Conservation (phyloP, 2,113 vertebrate genomes). For the Acrocephalus kingi region DNA sequence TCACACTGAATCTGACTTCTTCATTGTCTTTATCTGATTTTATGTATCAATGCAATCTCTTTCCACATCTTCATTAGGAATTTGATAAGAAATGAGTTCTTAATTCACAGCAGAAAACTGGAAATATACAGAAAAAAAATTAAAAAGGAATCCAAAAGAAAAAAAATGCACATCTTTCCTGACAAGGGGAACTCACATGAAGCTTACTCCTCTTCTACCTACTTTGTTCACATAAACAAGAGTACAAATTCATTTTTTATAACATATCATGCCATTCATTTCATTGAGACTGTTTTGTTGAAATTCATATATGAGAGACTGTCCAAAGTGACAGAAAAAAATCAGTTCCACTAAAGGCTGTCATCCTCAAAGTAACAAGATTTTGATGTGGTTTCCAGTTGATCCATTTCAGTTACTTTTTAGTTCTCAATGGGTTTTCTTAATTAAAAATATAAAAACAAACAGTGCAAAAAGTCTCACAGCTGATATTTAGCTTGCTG, state of each 20-base stretch:
- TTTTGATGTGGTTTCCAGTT: not conserved
- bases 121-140: not conserved
- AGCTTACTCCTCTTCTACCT: not conserved
- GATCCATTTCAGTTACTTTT: not conserved
- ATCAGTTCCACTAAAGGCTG: not conserved
- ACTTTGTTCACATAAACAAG: constrained; percentile 32
- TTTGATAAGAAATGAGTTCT: not conserved
- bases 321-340: not conserved
- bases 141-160: not conserved
- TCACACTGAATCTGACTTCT: not conserved
- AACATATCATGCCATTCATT: not conserved
- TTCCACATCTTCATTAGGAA: not conserved
- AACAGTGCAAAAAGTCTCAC: not conserved
- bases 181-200: not conserved
- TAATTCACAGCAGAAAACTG: not conserved
- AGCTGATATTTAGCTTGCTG: constrained; percentile 22
- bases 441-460: not conserved
- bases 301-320: not conserved
- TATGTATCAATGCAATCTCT: not conserved
- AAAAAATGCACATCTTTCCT: not conserved
- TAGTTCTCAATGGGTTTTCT: not conserved
- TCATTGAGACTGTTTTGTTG: constrained; percentile 26
- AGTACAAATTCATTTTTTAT: constrained; percentile 1
- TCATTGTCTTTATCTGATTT: not conserved
- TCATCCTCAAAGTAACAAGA: not conserved